Percentiles rank a stretch among this genome's conserved stretches.
Evolutionary conservation across 2,888 invertebrate genomes (phyloP).

Genomic region (Campoletis raptor): DNA sequence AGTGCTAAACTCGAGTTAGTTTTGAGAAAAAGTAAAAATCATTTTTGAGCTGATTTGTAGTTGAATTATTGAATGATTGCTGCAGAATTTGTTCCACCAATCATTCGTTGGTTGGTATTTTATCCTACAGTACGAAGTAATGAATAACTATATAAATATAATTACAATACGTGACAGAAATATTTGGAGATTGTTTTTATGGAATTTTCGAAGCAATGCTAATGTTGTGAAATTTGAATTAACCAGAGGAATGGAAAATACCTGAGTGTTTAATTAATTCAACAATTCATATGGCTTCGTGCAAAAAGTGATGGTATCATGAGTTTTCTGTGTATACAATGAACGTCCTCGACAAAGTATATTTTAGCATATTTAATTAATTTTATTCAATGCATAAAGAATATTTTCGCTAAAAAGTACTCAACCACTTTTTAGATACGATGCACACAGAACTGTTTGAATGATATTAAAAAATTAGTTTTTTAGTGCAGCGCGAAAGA

Average conservation of each 20-base stretch:
- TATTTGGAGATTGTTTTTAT: background rate
- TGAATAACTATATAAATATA: background rate
- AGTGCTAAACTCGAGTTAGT: background rate
- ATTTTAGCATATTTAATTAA: slow-evolving; percentile 14
- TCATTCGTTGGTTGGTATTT: background rate
- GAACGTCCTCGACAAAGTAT: slow-evolving; percentile 9
- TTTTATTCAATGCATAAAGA: slow-evolving; percentile 1
- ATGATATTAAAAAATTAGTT: background rate
- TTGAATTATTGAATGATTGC: background rate
- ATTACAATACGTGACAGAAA: slow-evolving; percentile 7
- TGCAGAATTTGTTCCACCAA: slow-evolving; percentile 11
- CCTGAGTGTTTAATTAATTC: slow-evolving; percentile 12
- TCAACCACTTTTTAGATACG: background rate
- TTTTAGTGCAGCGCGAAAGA: background rate
- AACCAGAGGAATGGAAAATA: background rate
- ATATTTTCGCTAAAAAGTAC: slow-evolving; percentile 13
- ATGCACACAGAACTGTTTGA: background rate
- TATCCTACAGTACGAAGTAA: slow-evolving; percentile 2
- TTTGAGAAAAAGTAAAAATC: background rate
- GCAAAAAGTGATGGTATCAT: background rate
- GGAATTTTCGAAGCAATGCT: background rate
- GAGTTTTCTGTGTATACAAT: background rate
- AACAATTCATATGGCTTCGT: slow-evolving; percentile 3
- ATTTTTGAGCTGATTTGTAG: background rate
- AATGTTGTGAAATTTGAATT: background rate